Conservation (phyloP, 2,797 vertebrate species). For the Pipistrellus kuhlii region DNA sequence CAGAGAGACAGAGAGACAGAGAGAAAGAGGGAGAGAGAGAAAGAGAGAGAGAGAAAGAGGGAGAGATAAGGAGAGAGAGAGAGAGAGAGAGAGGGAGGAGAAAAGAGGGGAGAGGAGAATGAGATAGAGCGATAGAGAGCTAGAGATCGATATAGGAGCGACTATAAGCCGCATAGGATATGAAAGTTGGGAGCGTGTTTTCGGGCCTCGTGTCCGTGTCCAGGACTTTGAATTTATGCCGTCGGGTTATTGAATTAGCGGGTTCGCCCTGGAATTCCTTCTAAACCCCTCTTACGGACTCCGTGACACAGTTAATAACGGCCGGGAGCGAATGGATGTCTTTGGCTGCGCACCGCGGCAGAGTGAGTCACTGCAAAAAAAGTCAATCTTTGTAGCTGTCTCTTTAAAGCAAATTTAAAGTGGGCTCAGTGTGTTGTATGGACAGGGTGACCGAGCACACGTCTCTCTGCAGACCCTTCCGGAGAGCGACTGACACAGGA, state of each 20-base stretch:
- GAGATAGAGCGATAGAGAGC: conserved; percentile 76
- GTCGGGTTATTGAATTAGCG: conserved; percentile 86
- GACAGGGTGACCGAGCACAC: conserved; percentile 46
- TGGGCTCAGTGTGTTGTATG: conserved; percentile 76
- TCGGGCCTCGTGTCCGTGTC: conserved; percentile 83
- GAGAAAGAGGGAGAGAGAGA: not conserved
- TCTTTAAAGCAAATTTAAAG: conserved; percentile 81
- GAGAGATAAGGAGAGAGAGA: conserved; percentile 77
- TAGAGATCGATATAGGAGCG: too few species aligned
- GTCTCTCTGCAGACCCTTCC: conserved; percentile 52
- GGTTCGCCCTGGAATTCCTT: conserved; percentile 84
- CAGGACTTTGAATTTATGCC: conserved; percentile 86
- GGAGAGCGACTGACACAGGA: conserved; percentile 52
- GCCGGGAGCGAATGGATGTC: conserved; percentile 36
- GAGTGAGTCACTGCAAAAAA: conserved; percentile 80
- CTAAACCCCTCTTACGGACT: conserved; percentile 77
- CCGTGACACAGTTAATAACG: conserved; percentile 83
- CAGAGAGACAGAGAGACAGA: too few species aligned
- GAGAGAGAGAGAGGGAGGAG: conserved; percentile 80
- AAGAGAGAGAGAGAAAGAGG: conserved; percentile 36
- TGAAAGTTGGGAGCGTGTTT: conserved; percentile 83
- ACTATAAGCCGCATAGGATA: too few species aligned
- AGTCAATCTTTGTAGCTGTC: conserved; percentile 78
- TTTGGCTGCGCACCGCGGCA: not conserved
- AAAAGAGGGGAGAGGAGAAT: too few species aligned